A percentile compares a stretch with the other conserved stretches of the same genome.
Conservation (phyloP, 2,113 vertebrate genomes). For the Seriola dumerili region DNA sequence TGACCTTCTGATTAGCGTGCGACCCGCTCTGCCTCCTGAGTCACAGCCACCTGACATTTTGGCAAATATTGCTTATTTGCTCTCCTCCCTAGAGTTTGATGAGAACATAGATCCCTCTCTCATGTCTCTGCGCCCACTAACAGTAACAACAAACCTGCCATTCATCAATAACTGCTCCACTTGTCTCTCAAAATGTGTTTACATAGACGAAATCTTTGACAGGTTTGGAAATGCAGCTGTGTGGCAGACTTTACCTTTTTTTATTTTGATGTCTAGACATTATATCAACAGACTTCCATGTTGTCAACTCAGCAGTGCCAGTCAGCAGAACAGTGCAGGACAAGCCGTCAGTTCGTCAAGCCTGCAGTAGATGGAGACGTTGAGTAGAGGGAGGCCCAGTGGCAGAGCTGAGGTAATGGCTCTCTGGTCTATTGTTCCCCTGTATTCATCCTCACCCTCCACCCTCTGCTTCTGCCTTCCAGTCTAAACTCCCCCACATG, state of each 20-base stretch:
- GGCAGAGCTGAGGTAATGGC: conserved; percentile 71
- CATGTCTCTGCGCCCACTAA: not conserved
- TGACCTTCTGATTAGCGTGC: too few relatives aligned
- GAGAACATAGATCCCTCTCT: not conserved
- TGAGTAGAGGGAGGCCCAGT: conserved; percentile 52
- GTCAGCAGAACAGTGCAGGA: conserved; percentile 49
- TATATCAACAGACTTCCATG: conserved; percentile 26
- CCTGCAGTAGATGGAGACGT: conserved; percentile 68
- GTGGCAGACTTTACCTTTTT: not conserved
- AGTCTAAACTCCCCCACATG: conserved; percentile 60
- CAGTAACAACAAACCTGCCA: too few relatives aligned
- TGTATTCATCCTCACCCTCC: conserved; percentile 62
- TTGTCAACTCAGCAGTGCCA: conserved; percentile 73
- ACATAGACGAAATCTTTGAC: not conserved
- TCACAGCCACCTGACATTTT: too few relatives aligned
- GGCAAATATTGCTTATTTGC: not conserved
- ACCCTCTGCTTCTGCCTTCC: conserved; percentile 67
- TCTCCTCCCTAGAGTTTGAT: not conserved
- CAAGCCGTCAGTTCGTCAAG: not conserved
- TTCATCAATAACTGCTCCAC: not conserved
- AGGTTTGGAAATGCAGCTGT: conserved; percentile 21
- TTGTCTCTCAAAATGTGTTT: conserved; percentile 20
- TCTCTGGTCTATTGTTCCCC: conserved; percentile 79
- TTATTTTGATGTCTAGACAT: conserved; percentile 19
- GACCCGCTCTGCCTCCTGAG: too few relatives aligned